Base-by-base conservation (phyloP, 2,113 vertebrate genomes). In the Myotis yumanensis region DNA sequence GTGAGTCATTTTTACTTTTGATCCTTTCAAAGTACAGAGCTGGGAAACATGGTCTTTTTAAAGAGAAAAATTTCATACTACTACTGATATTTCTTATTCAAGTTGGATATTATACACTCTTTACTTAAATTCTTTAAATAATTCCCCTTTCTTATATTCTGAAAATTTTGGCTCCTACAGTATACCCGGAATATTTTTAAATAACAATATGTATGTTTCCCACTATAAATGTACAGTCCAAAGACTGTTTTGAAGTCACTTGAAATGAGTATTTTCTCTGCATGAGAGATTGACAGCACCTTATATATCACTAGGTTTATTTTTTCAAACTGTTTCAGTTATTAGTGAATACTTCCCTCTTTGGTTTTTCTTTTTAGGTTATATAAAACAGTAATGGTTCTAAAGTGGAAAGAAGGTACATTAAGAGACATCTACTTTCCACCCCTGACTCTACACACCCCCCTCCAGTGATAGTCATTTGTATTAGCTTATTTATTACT, bases 121-220 rank as follows among this genome's bases (percentile, higher is more conserved):
- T 86, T 59, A 69, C 23, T 57, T 80, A 59, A 64, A 64, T 17
- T 83, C 40, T 62, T 79, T 30, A 75, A 62, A n/a, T 66, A n/a
- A 10, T 35, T 22, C 15, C 11, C 20, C 11, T 59, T 77, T 92
- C 37, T 79, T 71, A 15, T 40, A 64, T 28, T 66, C 8, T 52
- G n/a, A 90, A 84, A 54, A 72, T 62, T 73, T 57, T 40, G 17
- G 11, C 22, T 93, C 35, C 25, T 57, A 48, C 0, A 28, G 37
- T 28, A 10, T 43, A 81, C 54, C 30, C 59, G 7, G 12, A 89
- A 77, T 23, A 51, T 77, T 68, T 92, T 87, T 90, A 95, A 85
- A 59, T 90, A 92, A 22, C 46, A 90, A 83, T 12, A 37, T n/a
- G 80, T 89, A 35, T 84, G 93, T 32, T 95, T 93, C 7, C 28